phyloP scores from a whole-genome alignment of 2,113 vertebrate species.

The Archilochus colubris region DNA sequence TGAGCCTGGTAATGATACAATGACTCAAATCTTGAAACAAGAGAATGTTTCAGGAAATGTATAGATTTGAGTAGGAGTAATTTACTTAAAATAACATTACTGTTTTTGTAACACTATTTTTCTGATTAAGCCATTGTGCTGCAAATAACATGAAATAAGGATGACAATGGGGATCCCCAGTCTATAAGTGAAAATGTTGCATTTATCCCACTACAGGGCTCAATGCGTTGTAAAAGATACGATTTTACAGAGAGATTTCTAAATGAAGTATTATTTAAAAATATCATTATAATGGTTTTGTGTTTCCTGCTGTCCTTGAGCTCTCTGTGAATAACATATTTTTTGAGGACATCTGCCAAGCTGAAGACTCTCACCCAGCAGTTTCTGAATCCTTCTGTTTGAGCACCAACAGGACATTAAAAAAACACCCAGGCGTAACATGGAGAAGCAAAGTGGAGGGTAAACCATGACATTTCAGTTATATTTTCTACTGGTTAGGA shows the following conservation, averaged over 20 bases:
- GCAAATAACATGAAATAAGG: not conserved
- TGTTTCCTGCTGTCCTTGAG: not conserved
- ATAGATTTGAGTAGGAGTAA: conserved; percentile 57
- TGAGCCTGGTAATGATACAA: conserved; percentile 17
- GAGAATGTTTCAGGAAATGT: conserved; percentile 36
- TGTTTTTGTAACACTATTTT: not conserved
- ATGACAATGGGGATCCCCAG: not conserved
- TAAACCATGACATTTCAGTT: not conserved
- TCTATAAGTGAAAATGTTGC: not conserved
- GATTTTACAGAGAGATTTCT: not conserved
- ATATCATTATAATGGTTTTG: not conserved
- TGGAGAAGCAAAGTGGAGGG: not conserved
- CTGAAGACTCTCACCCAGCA: not conserved
- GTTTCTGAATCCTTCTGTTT: not conserved
- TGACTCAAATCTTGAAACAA: conserved; percentile 57
- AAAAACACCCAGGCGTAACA: not conserved
- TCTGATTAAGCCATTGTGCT: conserved; percentile 32
- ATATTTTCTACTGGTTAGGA: not conserved
- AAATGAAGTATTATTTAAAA: not conserved
- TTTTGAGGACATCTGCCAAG: not conserved
- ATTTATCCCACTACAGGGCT: not conserved
- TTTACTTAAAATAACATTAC: conserved; percentile 46
- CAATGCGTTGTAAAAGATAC: not conserved
- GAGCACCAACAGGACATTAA: not conserved
- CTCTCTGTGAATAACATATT: not conserved